Evolutionary conservation across 2,888 invertebrate species (phyloP), one percentile per base, ranked within the genome.

Genomic region (Drosophila nr. perissopoda): DNA sequence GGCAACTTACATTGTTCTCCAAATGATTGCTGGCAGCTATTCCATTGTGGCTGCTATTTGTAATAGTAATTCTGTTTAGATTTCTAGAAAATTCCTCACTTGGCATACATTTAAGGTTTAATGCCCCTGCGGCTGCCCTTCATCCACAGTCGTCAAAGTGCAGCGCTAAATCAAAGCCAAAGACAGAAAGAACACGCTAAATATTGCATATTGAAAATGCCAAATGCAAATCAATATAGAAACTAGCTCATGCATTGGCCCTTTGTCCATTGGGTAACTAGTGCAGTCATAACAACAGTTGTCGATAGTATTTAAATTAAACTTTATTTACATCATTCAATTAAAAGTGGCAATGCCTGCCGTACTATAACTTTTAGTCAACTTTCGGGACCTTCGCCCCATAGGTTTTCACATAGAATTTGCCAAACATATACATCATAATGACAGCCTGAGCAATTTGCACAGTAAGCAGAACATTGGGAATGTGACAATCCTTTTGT

Each of bases 401-500:
- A 86, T 95, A 95, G 0, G 95, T 93, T 78, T 94, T 94, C 34
- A 93, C 86, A 88, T 95, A 95, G 89, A 95, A 95, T 72, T 94
- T 94, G 34, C 94, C 91, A 91, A 95, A 95, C 69, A 95, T 93
- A 75, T 94, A 94, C 33, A 95, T 91, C 91, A 95, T 95, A 29
- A 94, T 93, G 11, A 93, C 62, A 1, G 94, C 92, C 77, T 95
- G 94, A 53, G 92, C 91, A 5, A 93, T 91, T 88, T 95, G 94
- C 90, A 94, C 94, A 79, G 94, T 92, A 0, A 94, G 94, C 6
- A 94, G 90, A 0, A 93, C 92, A 79, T 93, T 94, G n/a, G 94
- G 94, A 85, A 94, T 92, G 61, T 93, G 92, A 89, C 94, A 95
- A 81, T 94, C 94, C 88, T 94, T 93, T 4, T 92, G 91, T 53